Conservation (phyloP, 2,888 invertebrate species). For the Mongoloraphidia duomilia region DNA sequence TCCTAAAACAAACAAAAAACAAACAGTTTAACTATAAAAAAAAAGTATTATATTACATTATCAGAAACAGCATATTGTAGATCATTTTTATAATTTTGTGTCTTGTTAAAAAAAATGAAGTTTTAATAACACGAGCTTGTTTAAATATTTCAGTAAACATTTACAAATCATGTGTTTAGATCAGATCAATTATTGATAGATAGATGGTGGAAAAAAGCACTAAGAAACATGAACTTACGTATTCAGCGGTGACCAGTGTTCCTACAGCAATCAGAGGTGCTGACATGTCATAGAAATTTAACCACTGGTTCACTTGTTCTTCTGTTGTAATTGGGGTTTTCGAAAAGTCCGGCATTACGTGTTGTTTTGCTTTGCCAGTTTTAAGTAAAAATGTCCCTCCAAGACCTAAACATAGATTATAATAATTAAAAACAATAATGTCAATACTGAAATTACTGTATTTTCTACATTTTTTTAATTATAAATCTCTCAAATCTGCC, state of each 20-base stretch:
- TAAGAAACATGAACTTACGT: conserved; percentile 35
- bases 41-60: neutral
- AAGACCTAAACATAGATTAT: conserved; percentile 40
- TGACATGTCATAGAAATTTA: conserved; percentile 80
- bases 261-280: conserved; percentile 81
- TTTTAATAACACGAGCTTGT: no score
- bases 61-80: neutral
- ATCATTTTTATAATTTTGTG: neutral
- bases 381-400: conserved; percentile 82
- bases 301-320: conserved; percentile 69
- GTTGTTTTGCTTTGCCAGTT: conserved; percentile 71
- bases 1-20: conserved; percentile 39
- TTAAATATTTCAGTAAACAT: no score
- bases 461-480: neutral
- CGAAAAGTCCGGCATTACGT: conserved; percentile 95
- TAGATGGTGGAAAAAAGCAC: neutral
- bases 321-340: conserved; percentile 53
- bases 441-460: neutral
- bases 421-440: neutral
- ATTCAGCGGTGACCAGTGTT: conserved; percentile 72
- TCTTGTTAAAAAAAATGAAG: neutral
- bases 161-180: no score
- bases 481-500: neutral
- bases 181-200: neutral
- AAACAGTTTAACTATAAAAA: neutral